Conservation (phyloP, 35 echinoderm and acorn worm species). For the Apostichopus japonicus region DNA sequence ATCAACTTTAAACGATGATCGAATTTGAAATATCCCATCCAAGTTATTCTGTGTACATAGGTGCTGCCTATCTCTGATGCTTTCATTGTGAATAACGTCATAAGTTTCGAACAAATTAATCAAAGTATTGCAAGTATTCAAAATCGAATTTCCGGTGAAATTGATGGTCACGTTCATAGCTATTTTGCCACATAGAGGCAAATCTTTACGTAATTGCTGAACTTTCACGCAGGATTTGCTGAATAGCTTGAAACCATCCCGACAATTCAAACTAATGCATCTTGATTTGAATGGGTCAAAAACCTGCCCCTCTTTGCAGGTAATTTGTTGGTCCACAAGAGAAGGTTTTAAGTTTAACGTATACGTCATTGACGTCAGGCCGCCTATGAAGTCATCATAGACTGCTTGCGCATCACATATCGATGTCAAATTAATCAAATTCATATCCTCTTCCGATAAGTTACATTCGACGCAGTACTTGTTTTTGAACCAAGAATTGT, state of each 20-base stretch:
- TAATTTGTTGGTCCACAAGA: background rate
- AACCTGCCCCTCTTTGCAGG: background rate
- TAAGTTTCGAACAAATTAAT: background rate
- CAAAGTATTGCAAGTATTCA: background rate
- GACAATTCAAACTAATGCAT: background rate
- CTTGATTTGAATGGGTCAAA: constrained; percentile 6
- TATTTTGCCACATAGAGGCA: background rate
- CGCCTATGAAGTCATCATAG: background rate
- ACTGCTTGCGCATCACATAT: too few relatives aligned
- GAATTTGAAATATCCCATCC: too few relatives aligned
- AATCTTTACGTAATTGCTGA: too few relatives aligned
- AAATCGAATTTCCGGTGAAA: background rate
- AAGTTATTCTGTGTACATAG: too few relatives aligned
- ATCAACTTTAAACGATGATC: too few relatives aligned
- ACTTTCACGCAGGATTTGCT: background rate
- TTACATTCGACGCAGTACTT: constrained; percentile 5
- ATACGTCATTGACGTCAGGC: background rate
- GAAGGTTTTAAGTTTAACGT: background rate
- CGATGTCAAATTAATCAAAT: background rate
- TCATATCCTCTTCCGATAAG: background rate
- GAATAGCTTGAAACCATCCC: background rate
- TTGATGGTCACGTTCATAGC: background rate
- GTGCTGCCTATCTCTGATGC: too few relatives aligned
- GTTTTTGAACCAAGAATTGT: background rate
- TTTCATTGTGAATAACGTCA: background rate